phyloP scores from a whole-genome alignment of 2,888 invertebrate species.

The Ophraella communa region DNA sequence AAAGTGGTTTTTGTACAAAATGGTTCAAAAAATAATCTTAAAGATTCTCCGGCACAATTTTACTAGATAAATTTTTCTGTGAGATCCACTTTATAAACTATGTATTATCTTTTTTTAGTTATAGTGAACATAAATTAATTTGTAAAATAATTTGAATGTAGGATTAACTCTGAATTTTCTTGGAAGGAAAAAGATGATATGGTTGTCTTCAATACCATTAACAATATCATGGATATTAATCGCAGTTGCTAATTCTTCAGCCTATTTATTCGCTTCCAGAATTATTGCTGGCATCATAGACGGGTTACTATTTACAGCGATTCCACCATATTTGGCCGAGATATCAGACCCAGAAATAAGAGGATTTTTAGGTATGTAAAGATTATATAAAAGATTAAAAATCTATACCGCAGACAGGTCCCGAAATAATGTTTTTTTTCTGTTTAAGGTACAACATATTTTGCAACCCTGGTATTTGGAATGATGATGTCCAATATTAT shows the following conservation, averaged over 20 bases:
- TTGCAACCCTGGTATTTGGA: slow-evolving; percentile 25
- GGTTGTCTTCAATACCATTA: slow-evolving; percentile 67
- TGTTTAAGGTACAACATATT: slow-evolving; percentile 20
- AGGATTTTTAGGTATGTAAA: slow-evolving; percentile 22
- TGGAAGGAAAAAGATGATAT: slow-evolving; percentile 70
- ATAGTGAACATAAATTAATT: too few relatives aligned
- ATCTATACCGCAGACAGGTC: too few relatives aligned
- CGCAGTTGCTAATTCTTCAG: slow-evolving; percentile 65
- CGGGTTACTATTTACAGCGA: slow-evolving; percentile 27
- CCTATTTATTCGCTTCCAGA: slow-evolving; percentile 63
- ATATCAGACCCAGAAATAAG: slow-evolving; percentile 33
- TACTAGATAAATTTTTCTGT: too few relatives aligned
- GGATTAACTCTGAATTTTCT: slow-evolving; percentile 69
- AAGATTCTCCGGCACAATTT: too few relatives aligned
- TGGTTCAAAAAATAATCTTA: too few relatives aligned
- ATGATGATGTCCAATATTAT: slow-evolving; percentile 31
- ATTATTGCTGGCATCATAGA: slow-evolving; percentile 55
- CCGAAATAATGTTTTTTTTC: too few relatives aligned
- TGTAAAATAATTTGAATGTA: too few relatives aligned
- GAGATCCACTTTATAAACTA: too few relatives aligned
- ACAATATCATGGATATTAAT: slow-evolving; percentile 70
- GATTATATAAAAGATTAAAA: background rate
- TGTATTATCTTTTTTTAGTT: too few relatives aligned
- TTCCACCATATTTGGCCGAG: slow-evolving; percentile 29
- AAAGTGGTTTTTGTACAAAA: too few relatives aligned